Evolutionary conservation across 2,797 vertebrate genomes (phyloP).

Genomic region (Rousettus madagascariensis): DNA sequence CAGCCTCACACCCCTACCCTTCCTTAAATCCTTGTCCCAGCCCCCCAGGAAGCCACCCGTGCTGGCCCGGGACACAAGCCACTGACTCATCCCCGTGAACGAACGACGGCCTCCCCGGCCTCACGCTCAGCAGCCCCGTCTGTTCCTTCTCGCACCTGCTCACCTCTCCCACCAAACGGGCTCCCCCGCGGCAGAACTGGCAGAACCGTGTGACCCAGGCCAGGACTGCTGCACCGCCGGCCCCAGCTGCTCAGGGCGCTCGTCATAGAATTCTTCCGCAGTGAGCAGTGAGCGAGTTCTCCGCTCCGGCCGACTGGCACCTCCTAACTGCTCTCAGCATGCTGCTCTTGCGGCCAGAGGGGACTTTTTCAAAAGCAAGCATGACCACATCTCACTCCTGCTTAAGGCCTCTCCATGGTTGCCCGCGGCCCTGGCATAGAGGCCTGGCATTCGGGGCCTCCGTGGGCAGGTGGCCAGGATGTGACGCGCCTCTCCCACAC

Average conservation of each 20-base stretch:
- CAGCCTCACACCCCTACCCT: neutral
- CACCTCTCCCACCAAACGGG: neutral
- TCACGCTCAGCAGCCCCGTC: neutral
- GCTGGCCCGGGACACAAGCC: neutral
- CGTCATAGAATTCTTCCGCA: neutral
- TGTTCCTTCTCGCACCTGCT: neutral
- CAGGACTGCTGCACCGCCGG: neutral
- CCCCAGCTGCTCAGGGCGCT: neutral
- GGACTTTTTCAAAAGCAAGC: neutral
- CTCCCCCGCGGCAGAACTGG: neutral
- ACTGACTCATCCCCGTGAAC: constrained; percentile 13
- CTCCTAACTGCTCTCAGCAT: neutral
- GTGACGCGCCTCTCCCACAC: accelerated
- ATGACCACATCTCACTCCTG: accelerated
- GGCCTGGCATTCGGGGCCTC: neutral
- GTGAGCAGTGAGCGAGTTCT: no score
- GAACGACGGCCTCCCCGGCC: neutral
- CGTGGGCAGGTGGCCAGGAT: accelerated
- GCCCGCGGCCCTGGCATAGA: neutral
- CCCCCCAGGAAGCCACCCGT: neutral
- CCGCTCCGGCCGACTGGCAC: accelerated
- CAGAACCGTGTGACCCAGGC: accelerated
- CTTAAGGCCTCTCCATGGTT: accelerated
- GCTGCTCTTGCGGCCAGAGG: no score
- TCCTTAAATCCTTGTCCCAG: neutral